phyloP scores from a whole-genome alignment of 1,140 invertebrate species.

The Drosophila tani region DNA sequence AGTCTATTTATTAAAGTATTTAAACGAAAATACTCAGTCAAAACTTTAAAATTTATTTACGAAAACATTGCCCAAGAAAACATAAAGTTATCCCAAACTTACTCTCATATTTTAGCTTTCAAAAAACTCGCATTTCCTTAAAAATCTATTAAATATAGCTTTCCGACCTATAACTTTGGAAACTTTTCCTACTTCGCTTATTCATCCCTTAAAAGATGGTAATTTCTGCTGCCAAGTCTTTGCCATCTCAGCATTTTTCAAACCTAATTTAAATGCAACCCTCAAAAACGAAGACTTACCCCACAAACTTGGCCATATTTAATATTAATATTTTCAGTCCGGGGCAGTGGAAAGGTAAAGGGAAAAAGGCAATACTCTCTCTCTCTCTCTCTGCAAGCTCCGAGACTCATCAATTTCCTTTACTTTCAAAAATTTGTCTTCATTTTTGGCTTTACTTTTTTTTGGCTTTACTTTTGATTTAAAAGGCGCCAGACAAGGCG shows the following conservation, averaged over 20 bases:
- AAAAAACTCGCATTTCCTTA: constrained; percentile 2
- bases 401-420: constrained; percentile 49
- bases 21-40: neutral
- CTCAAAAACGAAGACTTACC: constrained; percentile 9
- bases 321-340: constrained; percentile 31
- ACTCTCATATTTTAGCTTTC: neutral
- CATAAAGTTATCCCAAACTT: neutral
- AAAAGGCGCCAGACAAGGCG: constrained; percentile 57
- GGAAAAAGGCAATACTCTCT: constrained; percentile 8
- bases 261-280: constrained; percentile 41
- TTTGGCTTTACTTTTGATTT: constrained; percentile 57
- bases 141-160: constrained; percentile 37
- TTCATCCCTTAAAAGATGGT: constrained; percentile 32
- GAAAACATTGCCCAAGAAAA: neutral
- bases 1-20: too few relatives aligned
- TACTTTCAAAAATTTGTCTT: constrained; percentile 28
- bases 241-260: constrained; percentile 22
- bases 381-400: neutral
- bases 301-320: constrained; percentile 20
- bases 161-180: constrained; percentile 4
- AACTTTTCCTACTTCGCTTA: constrained; percentile 7
- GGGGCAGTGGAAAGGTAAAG: constrained; percentile 10
- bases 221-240: constrained; percentile 13
- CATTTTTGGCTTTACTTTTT: constrained; percentile 32
- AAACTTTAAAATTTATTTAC: neutral